Percentiles rank a stretch among this genome's conserved stretches.
These are phyloP conservation scores for Megamerina dolium DNA, from an alignment of 2,888 invertebrate genomes.

Conservation along the genomic window DNA sequence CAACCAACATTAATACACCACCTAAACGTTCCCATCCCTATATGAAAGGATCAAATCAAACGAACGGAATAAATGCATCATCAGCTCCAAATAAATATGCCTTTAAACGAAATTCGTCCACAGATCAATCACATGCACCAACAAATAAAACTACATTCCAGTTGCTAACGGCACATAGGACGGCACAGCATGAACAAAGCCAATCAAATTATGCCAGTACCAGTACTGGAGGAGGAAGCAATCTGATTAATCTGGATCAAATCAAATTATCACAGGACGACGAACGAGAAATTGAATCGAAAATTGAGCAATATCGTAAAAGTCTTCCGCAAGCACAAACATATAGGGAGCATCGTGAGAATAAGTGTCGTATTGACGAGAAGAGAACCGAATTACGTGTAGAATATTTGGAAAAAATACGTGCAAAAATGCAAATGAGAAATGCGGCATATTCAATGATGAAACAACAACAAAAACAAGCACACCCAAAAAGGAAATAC, in stretches of 20 bases:
- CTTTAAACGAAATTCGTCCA: no score
- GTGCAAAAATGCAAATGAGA: slow-evolving; percentile 3
- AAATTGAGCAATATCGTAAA: slow-evolving; percentile 4
- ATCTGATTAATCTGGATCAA: neutral
- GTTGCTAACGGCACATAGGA: neutral
- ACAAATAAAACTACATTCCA: neutral
- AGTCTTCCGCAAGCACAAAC: slow-evolving; percentile 3
- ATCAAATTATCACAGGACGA: slow-evolving; percentile 6
- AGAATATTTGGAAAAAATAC: slow-evolving; percentile 4
- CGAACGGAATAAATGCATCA: no score
- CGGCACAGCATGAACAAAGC: neutral
- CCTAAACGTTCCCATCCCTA: no score
- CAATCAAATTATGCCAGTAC: neutral
- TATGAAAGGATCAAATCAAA: no score
- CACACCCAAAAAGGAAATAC: slow-evolving; percentile 2
- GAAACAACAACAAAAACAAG: neutral
- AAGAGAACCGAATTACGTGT: slow-evolving; percentile 4
- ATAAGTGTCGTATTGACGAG: neutral
- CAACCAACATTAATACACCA: no score
- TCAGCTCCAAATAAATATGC: no score
- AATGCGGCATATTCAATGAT: neutral
- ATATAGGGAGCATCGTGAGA: slow-evolving; percentile 8
- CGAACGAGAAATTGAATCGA: slow-evolving; percentile 3
- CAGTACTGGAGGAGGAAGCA: neutral
- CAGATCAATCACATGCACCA: no score